Conservation (phyloP, 1,140 invertebrate species). For the Bombus superbus region DNA sequence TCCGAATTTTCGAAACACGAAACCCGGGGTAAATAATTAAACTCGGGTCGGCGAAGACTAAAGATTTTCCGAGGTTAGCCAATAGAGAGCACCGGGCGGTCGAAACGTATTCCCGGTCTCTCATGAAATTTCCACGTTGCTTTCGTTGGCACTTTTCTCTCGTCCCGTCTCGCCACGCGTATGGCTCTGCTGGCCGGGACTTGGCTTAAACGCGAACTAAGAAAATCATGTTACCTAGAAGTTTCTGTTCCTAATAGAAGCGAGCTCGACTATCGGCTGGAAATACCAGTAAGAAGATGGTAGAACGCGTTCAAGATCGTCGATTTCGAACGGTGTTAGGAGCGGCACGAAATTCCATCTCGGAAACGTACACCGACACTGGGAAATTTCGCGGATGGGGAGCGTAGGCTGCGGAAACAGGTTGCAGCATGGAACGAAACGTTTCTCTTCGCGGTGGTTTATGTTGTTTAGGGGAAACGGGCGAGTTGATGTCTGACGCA, state of each 20-base stretch:
- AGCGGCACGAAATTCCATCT: slow-evolving; percentile 17
- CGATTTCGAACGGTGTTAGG: background rate
- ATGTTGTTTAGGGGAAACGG: slow-evolving; percentile 29
- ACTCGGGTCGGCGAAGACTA: background rate
- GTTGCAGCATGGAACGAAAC: slow-evolving; percentile 18
- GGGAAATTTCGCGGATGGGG: background rate
- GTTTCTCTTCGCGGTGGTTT: slow-evolving; percentile 33
- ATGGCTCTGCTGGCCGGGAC: too few relatives aligned
- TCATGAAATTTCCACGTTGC: slow-evolving; percentile 28
- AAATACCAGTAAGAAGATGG: background rate
- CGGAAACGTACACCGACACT: background rate
- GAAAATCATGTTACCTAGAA: slow-evolving; percentile 6
- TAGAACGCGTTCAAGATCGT: background rate
- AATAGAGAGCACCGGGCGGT: background rate
- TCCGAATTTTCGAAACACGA: background rate
- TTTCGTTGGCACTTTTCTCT: slow-evolving; percentile 22
- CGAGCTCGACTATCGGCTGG: background rate
- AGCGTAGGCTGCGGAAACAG: slow-evolving; percentile 2
- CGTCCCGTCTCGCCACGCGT: background rate
- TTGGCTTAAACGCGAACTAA: background rate
- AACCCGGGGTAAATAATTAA: background rate
- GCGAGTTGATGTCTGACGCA: slow-evolving; percentile 59
- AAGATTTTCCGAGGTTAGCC: background rate
- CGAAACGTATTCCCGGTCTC: background rate
- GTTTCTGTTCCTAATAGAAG: background rate